These are phyloP conservation scores for Agrenia bidenticulata DNA, from an alignment of 2,888 invertebrate species.

Conservation along the genomic window DNA sequence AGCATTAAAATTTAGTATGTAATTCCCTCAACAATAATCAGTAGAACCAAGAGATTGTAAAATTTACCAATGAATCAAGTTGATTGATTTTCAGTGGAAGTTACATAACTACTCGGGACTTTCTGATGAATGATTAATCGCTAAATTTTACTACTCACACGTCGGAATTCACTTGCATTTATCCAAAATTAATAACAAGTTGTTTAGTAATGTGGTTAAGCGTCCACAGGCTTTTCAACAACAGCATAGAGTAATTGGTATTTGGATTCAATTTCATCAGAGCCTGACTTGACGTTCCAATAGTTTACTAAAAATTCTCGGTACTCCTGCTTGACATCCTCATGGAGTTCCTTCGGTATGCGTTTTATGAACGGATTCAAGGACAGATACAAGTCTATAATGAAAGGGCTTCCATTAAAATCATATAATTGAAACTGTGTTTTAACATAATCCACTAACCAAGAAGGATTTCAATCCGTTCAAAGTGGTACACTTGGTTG, in stretches of 20 bases:
- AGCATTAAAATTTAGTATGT: too few species aligned
- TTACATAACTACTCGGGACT: too few species aligned
- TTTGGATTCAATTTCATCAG: background rate
- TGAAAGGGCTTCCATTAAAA: background rate
- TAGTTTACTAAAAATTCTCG: slow-evolving; percentile 13
- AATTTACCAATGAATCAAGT: too few species aligned
- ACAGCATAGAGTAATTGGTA: slow-evolving; percentile 16
- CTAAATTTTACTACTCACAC: too few species aligned
- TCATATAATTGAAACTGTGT: background rate
- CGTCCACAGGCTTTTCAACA: slow-evolving; percentile 7
- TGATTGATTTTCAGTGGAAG: too few species aligned
- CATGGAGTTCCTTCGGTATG: slow-evolving; percentile 33
- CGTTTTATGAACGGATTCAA: slow-evolving; percentile 34
- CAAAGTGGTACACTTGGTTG: slow-evolving; percentile 21
- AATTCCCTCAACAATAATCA: too few species aligned
- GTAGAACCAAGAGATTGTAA: too few species aligned
- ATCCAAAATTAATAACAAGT: too few species aligned
- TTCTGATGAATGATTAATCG: too few species aligned
- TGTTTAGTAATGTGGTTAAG: too few species aligned
- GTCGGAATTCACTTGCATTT: too few species aligned
- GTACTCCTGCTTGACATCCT: slow-evolving; percentile 22
- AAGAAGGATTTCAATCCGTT: slow-evolving; percentile 24
- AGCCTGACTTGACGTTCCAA: background rate
- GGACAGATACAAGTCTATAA: slow-evolving; percentile 36
- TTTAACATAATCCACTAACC: slow-evolving; percentile 23